Base-by-base conservation (phyloP, 2,797 vertebrate genomes). In the Decapterus maruadsi region DNA sequence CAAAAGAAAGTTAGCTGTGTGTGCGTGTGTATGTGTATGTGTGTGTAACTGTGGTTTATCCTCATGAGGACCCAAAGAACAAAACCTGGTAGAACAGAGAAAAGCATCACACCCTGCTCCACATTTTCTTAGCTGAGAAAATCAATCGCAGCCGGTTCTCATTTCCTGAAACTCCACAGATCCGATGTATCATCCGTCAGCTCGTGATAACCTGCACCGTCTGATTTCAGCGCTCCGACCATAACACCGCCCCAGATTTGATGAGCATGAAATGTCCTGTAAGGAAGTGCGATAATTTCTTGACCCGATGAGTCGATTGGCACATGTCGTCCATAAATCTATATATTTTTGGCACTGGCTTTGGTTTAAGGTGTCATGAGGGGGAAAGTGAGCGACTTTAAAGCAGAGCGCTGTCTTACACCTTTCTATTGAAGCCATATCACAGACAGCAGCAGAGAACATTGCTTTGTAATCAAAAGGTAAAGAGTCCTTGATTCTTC, bases 401-500 rank as follows among this genome's bases (percentile, higher is more conserved):
- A 64, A 82, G 19, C 20, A 56, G 56, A 43, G 34, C 4, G 0
- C 14, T 42, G 31, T 34, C 26, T 26, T 26, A 40, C 48, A 42
- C 40, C 7, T 59, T 58, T 54, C 48, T 0, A 19, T 31, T 69
- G 29, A 53, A 54, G 4, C 7, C 17, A 34, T 56, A 61, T 66
- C 38, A 70, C 22, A 55, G 29, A 22, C n/a, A 58, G 46, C 26
- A 54, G 42, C 38, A 50, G 62, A 46, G 22, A 56, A 58, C 6
- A 46, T 55, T 64, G 53, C 61, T 65, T 51, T 36, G 45, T 34
- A 40, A 77, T 75, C 43, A 79, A 65, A 75, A 55, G 5, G 45
- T 8, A 60, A 3, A 17, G 26, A 69, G 62, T 6, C 34, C n/a
- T 67, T 62, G 36, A 63, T 77, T 72, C 17, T 38, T 53, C 8